Evolutionary conservation across 2,888 invertebrate genomes (phyloP).

Genomic region (Rhingia rostrata): DNA sequence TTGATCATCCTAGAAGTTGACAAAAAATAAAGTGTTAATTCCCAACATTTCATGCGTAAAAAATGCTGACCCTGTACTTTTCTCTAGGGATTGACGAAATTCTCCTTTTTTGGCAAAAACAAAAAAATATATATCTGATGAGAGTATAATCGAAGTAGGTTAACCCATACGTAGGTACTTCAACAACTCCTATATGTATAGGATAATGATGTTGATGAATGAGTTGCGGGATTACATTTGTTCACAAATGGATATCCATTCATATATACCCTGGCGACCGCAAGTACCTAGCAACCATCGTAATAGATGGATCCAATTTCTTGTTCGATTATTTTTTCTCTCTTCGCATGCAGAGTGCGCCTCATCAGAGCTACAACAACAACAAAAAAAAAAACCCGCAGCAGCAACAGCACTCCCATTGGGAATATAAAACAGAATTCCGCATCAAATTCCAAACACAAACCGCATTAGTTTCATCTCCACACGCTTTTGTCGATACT

Average conservation of each 20-base stretch:
- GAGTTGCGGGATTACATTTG: constrained; percentile 38
- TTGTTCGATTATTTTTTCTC: constrained; percentile 38
- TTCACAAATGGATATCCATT: constrained; percentile 31
- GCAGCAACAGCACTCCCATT: constrained; percentile 21
- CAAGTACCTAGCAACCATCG: not conserved
- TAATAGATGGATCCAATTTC: constrained; percentile 50
- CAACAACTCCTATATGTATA: too few relatives aligned
- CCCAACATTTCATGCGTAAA: too few relatives aligned
- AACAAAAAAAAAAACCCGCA: not conserved
- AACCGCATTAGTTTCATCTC: constrained; percentile 57
- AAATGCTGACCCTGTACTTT: too few relatives aligned
- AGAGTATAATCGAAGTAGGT: too few relatives aligned
- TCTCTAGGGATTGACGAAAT: too few relatives aligned
- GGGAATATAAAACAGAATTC: constrained; percentile 63
- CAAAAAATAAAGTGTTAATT: too few relatives aligned
- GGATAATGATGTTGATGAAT: constrained; percentile 39
- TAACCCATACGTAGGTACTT: too few relatives aligned
- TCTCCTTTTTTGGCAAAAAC: too few relatives aligned
- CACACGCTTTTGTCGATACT: constrained; percentile 40
- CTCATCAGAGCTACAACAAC: constrained; percentile 7
- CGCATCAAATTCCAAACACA: constrained; percentile 61
- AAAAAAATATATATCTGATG: too few relatives aligned
- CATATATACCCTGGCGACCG: not conserved
- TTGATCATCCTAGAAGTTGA: too few relatives aligned
- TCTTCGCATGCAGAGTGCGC: constrained; percentile 13